Conservation (phyloP, 2,113 vertebrate species). For the Mobula birostris region DNA sequence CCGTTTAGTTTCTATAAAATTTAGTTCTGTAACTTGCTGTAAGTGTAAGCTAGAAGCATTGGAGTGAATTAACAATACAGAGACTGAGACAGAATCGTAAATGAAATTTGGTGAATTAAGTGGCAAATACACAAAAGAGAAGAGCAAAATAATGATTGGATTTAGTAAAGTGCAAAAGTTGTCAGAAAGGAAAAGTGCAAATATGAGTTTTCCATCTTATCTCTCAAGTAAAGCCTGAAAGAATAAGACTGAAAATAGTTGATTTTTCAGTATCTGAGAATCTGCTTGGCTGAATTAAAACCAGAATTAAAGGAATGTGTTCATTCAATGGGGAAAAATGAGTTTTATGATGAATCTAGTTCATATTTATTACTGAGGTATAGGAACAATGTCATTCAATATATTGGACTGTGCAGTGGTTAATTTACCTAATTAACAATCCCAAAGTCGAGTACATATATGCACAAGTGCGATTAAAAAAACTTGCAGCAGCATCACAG, state of each 20-base stretch:
- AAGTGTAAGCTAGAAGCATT: neutral
- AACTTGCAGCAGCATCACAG: too few relatives aligned
- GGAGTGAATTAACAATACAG: too few relatives aligned
- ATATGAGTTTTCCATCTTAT: neutral
- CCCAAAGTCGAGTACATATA: too few relatives aligned
- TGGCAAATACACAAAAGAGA: neutral
- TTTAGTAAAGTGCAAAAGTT: neutral
- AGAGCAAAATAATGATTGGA: neutral
- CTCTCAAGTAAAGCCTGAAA: neutral
- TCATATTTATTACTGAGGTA: neutral
- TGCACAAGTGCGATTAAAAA: too few relatives aligned
- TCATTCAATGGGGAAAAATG: neutral
- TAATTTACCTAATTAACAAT: too few relatives aligned
- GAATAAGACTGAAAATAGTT: neutral
- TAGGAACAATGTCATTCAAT: neutral
- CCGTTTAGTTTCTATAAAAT: neutral
- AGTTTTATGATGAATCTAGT: neutral
- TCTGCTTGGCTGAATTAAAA: neutral
- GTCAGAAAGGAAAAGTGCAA: neutral
- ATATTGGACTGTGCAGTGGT: neutral
- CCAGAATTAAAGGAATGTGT: neutral
- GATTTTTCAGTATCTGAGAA: neutral
- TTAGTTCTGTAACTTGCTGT: neutral
- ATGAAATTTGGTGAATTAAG: too few relatives aligned
- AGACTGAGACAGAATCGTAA: too few relatives aligned